These are phyloP conservation scores for Geophilus truncorum DNA, from an alignment of 2,888 invertebrate species.

Conservation along the genomic window DNA sequence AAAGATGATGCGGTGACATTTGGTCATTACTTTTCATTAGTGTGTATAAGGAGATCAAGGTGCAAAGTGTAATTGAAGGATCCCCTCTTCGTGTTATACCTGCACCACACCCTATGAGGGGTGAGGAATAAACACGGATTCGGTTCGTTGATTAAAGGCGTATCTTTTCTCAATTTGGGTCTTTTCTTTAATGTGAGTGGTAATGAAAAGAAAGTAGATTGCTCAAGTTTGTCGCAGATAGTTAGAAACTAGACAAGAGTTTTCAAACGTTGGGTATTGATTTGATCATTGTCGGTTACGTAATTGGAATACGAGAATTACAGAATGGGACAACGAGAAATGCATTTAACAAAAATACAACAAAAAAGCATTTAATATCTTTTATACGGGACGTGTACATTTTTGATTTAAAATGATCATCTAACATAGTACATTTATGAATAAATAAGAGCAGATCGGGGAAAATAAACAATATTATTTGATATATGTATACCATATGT, in stretches of 20 bases:
- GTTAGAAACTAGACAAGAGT: no score
- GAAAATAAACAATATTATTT: background rate
- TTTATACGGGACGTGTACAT: constrained; percentile 2
- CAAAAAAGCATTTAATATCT: constrained; percentile 23
- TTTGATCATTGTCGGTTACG: no score
- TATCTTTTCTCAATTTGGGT: background rate
- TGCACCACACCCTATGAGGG: background rate
- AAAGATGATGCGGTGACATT: background rate
- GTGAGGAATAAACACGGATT: background rate
- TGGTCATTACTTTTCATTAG: background rate
- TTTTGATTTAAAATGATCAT: background rate
- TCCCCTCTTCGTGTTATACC: background rate
- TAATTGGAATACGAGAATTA: no score
- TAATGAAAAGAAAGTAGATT: no score
- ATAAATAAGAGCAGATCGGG: constrained; percentile 4
- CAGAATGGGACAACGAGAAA: background rate
- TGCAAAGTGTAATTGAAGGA: background rate
- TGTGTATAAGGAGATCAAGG: background rate
- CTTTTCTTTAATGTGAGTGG: background rate
- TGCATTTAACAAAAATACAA: constrained; percentile 31
- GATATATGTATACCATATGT: background rate
- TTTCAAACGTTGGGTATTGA: no score
- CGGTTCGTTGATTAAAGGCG: background rate
- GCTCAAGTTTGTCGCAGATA: no score
- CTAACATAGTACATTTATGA: background rate